Evolutionary conservation across 23 tunicate genomes (phyloP), one percentile per base, ranked within the genome.

Genomic region (Halocynthia roretzi): DNA sequence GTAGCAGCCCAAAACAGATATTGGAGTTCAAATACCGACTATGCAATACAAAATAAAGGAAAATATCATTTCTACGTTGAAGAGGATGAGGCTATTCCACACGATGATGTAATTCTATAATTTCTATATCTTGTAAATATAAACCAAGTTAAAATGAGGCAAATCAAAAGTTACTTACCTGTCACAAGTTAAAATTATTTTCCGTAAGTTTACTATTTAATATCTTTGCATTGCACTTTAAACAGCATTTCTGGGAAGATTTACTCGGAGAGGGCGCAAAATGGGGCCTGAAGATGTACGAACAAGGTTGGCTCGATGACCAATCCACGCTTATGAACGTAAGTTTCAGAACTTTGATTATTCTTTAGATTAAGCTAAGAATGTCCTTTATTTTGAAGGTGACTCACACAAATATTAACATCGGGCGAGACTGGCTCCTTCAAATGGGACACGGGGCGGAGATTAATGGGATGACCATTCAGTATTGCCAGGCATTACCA

Each of bases 1-100:
- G 93, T 83, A 17, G 87, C 75, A 11, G 98, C 98, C 22, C 98
- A 93, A 82, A 93, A 93, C 61, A 76, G 98, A 48, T 93, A 83
- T 72, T 93, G 98, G 98, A 75, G 93, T 40, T 65, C 98, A 15
- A 84, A 86, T 63, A 93, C 93, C 21, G 84, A 72, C 15, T 93
- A 93, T 73, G 98, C 98, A 0, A 82, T 78, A 68, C 65, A 93
- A 52, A 93, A 93, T 68, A 87, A 87, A 11, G 98, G 98, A 52
- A 82, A 53, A 22, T 93, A 93, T 65, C 77, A 82, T 58, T 93
- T 93, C 72, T 71, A 51, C 53, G 81, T 93, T 7, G 92, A 93
- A 48, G 70, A 5, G 10, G 53, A 48, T 0, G 87, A 86, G 56
- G 84, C 92, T 19, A 78, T 89, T 7, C 96, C 96, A 8, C 67